These are phyloP conservation scores for Phaethornis superciliosus DNA, from an alignment of 2,113 vertebrate species.

Conservation along the genomic window DNA sequence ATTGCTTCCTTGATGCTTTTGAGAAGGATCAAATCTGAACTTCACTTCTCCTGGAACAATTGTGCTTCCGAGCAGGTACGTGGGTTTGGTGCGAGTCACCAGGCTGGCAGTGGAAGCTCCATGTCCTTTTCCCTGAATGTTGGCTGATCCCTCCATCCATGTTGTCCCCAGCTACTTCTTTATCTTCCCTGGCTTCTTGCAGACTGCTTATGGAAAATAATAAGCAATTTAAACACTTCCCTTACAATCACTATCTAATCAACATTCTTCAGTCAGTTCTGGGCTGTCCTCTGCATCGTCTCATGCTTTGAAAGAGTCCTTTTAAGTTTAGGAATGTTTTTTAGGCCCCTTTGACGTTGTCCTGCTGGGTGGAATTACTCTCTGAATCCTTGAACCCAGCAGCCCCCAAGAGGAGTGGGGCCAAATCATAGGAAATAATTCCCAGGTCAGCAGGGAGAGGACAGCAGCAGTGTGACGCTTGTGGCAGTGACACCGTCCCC, in stretches of 20 bases:
- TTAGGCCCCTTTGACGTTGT: fast-evolving
- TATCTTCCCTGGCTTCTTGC: background rate
- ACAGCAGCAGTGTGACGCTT: fast-evolving
- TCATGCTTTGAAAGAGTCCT: background rate
- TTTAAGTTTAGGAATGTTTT: background rate
- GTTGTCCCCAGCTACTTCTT: background rate
- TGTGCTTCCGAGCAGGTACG: background rate
- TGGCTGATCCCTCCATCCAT: background rate
- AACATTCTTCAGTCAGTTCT: background rate
- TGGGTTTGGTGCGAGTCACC: background rate
- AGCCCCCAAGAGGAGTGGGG: background rate
- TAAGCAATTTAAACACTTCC: background rate
- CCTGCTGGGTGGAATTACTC: background rate
- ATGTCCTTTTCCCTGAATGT: background rate
- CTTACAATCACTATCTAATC: no score
- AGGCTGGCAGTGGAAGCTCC: background rate
- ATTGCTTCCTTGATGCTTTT: background rate
- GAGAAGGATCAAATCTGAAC: background rate
- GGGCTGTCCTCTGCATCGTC: background rate
- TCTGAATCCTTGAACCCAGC: background rate
- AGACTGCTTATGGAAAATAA: background rate
- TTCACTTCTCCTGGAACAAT: background rate
- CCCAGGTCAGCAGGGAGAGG: background rate
- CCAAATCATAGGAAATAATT: background rate
- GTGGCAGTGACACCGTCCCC: fast-evolving